Evolutionary conservation across 2,113 vertebrate species (phyloP), one percentile per base, ranked within the genome.

Genomic region (Forbesichthys papilliferus): DNA sequence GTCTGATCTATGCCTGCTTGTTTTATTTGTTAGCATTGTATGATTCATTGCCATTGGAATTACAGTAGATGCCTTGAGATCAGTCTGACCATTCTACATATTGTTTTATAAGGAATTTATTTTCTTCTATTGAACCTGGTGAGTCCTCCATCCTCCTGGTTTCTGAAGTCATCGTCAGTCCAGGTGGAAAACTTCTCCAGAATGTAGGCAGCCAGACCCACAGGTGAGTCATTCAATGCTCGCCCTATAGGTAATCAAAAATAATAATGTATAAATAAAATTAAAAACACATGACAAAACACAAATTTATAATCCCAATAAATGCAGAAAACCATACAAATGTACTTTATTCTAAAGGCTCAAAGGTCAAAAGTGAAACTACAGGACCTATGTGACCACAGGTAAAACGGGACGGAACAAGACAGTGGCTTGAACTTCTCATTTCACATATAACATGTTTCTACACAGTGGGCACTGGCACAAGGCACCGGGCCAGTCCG

Each of bases 131-230:
- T 12, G 11, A 13, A 93, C 92, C 88, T 90, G 67, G 90, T 90
- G 48, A 93, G 81, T 33, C 92, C 92, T 72, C 95, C 95, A 10
- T 96, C 90, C 13, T 93, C 92, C 79, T 91, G 87, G 14, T 91
- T 57, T 68, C 84, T 86, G 73, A 93, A 95, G 49, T 93, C 88
- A 3, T 36, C 78, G 61, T 87, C 82, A 0, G 95, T 96, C 95
- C 95, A 96, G 0, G 94, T 96, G 47, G 95, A 95, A 81, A 96
- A 96, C 85, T 96, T 96, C 89, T 96, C 95, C 86, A 96, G 83
- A 18, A 97, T 94, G 69, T 96, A 96, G 0, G 95, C 92, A 80
- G 94, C 95, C 73, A 96, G 89, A 47, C 95, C 95, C 51, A 95
- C 93, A 0, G 95, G 95, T 49, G 93, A 95, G 74, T 97, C 94